These are phyloP conservation scores for Tanypteryx hageni DNA, from an alignment of 2,888 invertebrate species.

Conservation along the genomic window DNA sequence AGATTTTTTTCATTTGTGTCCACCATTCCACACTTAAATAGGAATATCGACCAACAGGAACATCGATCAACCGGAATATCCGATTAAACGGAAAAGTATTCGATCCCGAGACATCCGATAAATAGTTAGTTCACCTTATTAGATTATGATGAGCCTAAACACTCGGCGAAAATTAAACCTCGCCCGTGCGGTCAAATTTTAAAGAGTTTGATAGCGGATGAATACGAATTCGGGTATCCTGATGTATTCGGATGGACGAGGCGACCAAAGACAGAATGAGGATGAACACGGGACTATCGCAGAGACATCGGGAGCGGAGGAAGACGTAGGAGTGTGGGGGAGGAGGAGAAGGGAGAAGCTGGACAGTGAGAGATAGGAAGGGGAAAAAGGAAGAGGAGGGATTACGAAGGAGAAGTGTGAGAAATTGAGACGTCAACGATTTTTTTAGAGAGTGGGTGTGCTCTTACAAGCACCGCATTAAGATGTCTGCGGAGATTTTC, in stretches of 20 bases:
- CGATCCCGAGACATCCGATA: no score
- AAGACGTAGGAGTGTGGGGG: neutral
- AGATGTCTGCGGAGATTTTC: conserved; percentile 57
- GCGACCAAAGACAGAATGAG: neutral
- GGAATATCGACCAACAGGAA: no score
- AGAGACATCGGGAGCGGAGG: no score
- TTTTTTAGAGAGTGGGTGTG: conserved; percentile 44
- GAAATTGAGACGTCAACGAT: conserved; percentile 10
- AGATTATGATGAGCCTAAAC: neutral
- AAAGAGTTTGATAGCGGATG: no score
- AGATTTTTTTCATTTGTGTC: no score
- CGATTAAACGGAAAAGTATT: no score
- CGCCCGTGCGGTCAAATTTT: neutral
- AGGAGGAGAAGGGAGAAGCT: neutral
- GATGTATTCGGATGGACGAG: neutral
- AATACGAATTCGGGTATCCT: neutral
- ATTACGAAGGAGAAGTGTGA: neutral
- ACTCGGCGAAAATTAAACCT: neutral
- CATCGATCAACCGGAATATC: no score
- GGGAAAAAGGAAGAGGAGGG: neutral
- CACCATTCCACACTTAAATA: no score
- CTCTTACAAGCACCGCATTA: conserved; percentile 49
- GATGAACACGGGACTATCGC: neutral
- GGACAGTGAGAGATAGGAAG: neutral
- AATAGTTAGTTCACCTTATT: no score